phyloP scores from a whole-genome alignment of 2,888 invertebrate species.

The Tortrix viridana region DNA sequence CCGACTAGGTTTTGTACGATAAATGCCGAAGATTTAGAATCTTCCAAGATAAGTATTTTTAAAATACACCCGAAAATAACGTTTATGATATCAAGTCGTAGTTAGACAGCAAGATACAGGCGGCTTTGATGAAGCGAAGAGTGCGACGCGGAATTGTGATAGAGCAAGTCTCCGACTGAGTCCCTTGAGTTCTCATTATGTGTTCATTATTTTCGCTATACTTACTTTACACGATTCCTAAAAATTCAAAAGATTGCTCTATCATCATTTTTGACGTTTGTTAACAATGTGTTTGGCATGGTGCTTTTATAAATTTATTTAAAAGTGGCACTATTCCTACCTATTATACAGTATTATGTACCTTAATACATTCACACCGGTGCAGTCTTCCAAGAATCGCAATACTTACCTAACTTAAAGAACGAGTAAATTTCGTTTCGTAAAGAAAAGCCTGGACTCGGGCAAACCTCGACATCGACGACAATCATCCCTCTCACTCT shows the following conservation, averaged over 20 bases:
- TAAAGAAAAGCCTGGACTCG: constrained; percentile 49
- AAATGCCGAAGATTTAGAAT: constrained; percentile 77
- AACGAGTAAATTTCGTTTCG: constrained; percentile 40
- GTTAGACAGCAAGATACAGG: constrained; percentile 58
- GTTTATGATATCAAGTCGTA: constrained; percentile 63
- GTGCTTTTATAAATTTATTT: constrained; percentile 75
- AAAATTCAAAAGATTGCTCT: constrained; percentile 23
- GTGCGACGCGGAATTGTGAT: constrained; percentile 5
- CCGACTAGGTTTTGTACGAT: constrained; percentile 69
- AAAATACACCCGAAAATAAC: constrained; percentile 72
- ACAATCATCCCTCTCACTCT: constrained; percentile 8
- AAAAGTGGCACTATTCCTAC: constrained; percentile 63
- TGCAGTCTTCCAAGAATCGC: constrained; percentile 77
- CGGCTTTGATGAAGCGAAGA: constrained; percentile 52
- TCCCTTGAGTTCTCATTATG: constrained; percentile 8
- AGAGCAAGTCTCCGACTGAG: constrained; percentile 9
- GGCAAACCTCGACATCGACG: constrained; percentile 42
- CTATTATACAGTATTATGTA: constrained; percentile 74
- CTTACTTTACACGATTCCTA: constrained; percentile 25
- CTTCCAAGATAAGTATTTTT: constrained; percentile 77
- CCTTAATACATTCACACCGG: constrained; percentile 65
- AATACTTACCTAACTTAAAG: constrained; percentile 51
- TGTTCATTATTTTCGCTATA: constrained; percentile 19
- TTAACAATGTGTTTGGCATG: constrained; percentile 72
- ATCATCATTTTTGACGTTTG: constrained; percentile 42